These are phyloP conservation scores for Etia nguti DNA, from an alignment of 2,113 vertebrate genomes.

Conservation along the genomic window DNA sequence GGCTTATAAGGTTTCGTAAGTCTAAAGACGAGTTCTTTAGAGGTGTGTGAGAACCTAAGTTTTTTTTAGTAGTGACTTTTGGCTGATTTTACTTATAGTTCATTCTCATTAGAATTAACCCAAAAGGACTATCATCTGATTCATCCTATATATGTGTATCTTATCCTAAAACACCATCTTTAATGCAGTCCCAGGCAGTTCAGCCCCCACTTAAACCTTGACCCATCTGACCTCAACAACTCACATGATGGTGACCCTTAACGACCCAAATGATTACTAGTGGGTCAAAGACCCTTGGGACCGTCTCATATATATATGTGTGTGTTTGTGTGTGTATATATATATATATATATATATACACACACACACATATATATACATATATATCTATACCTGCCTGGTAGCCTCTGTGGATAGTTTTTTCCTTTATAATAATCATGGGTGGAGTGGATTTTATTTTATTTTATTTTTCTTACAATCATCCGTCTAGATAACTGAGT, in stretches of 20 bases:
- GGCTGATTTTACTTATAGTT: neutral
- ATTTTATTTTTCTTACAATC: neutral
- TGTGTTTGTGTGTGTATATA: neutral
- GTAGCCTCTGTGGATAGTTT: neutral
- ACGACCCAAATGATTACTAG: neutral
- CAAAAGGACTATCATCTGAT: neutral
- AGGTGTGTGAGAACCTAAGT: fast-evolving
- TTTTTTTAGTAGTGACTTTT: neutral
- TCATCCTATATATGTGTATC: neutral
- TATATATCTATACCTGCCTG: neutral
- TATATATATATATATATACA: no score
- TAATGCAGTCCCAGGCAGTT: neutral
- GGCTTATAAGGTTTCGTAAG: neutral
- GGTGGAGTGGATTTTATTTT: neutral
- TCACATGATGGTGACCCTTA: neutral
- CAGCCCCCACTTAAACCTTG: neutral
- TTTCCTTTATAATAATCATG: neutral
- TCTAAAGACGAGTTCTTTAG: neutral
- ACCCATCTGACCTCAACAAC: neutral
- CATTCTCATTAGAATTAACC: neutral
- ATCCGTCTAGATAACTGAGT: neutral
- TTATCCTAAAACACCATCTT: neutral
- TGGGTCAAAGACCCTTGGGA: neutral
- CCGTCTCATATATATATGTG: fast-evolving
- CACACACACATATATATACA: no score